Conservation (phyloP, 1,140 invertebrate species). For the Rhagoletis pomonella region DNA sequence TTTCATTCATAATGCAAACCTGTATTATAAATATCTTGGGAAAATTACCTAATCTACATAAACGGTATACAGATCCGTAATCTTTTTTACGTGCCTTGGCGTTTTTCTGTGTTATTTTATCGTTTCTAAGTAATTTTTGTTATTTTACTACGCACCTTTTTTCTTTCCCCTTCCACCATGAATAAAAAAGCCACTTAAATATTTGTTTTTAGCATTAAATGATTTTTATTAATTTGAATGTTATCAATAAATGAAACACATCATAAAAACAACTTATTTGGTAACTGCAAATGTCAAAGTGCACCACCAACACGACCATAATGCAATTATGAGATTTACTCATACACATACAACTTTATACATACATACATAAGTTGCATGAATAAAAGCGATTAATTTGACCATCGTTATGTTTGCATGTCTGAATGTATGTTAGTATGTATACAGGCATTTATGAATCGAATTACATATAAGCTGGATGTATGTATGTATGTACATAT, state of each 20-base stretch:
- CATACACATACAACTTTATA: conserved; percentile 4
- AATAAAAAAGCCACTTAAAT: no score
- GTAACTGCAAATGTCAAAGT: conserved; percentile 34
- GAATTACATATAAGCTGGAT: neutral
- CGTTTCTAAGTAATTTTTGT: no score
- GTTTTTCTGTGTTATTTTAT: no score
- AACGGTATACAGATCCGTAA: no score
- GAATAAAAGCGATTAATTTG: neutral
- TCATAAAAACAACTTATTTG: conserved; percentile 55
- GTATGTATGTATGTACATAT: no score
- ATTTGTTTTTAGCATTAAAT: conserved; percentile 53
- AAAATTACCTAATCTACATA: no score
- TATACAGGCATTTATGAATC: no score
- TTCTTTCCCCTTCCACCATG: no score
- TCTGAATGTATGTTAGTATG: neutral
- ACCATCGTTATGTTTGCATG: neutral
- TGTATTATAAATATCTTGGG: no score
- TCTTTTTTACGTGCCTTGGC: no score
- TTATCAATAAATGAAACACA: conserved; percentile 53
- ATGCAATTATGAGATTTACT: conserved; percentile 1
- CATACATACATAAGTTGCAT: neutral
- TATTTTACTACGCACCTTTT: no score
- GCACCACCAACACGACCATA: neutral
- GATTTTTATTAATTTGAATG: conserved; percentile 53
- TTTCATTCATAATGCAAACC: no score